A percentile compares a stretch with the other conserved stretches of the same genome.
phyloP scores from a whole-genome alignment of 1,140 invertebrate genomes.

The Oryctes rhinoceros region DNA sequence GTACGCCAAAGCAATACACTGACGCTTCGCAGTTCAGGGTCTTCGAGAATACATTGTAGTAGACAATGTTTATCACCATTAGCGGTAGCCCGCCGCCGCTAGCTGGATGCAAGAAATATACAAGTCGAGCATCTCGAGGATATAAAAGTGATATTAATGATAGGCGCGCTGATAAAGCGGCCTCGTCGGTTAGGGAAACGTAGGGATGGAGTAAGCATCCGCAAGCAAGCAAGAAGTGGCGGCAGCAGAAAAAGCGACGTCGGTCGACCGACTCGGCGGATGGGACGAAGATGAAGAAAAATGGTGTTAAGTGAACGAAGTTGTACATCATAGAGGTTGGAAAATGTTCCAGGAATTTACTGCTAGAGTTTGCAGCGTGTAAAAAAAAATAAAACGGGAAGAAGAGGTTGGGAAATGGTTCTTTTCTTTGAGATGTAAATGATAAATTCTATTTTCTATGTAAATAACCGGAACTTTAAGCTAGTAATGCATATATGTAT shows the following conservation, averaged over 20 bases:
- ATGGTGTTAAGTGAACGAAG: constrained; percentile 51
- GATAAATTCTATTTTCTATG: too few species aligned
- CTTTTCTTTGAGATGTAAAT: too few species aligned
- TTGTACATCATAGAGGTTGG: constrained; percentile 49
- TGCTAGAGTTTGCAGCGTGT: not conserved
- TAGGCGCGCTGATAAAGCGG: constrained; percentile 57
- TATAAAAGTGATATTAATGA: constrained; percentile 63
- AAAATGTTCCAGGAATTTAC: constrained; percentile 32
- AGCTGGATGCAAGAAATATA: constrained; percentile 56
- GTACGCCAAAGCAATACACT: not conserved
- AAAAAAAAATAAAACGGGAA: constrained; percentile 2
- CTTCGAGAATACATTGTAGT: constrained; percentile 50
- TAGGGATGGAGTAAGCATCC: not conserved
- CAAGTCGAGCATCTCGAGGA: constrained; percentile 59
- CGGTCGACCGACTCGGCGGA: not conserved
- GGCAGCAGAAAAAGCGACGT: not conserved
- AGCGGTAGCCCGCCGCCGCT: constrained; percentile 46
- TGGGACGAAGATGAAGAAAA: constrained; percentile 58
- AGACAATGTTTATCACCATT: constrained; percentile 62
- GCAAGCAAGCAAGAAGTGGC: not conserved
- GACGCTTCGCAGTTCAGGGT: not conserved
- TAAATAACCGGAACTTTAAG: too few species aligned
- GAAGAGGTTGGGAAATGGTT: not conserved
- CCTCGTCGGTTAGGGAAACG: constrained; percentile 44
- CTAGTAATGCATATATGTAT: too few species aligned